phyloP scores from a whole-genome alignment of 2,113 vertebrate species.

The Daphoenositta chrysoptera region DNA sequence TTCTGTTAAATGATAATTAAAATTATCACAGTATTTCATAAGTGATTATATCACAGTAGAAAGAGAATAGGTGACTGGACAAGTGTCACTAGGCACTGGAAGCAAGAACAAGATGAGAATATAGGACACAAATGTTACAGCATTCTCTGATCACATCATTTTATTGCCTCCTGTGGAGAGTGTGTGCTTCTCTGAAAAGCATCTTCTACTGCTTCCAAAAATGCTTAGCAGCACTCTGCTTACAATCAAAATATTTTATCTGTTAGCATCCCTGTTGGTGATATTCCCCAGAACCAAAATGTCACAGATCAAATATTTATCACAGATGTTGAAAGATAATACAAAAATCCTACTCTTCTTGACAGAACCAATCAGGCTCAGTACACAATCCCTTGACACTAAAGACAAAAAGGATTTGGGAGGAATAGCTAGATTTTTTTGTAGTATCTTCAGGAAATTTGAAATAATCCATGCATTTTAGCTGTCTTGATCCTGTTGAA shows the following conservation, averaged over 20 bases:
- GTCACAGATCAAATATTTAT: slow-evolving; percentile 65
- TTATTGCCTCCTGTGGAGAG: background rate
- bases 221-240: background rate
- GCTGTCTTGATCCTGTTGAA: background rate
- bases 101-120: background rate
- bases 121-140: background rate
- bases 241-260: background rate
- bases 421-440: background rate
- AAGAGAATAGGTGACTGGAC: background rate
- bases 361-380: background rate
- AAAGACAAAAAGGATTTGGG: background rate
- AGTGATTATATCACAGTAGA: background rate
- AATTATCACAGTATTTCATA: background rate
- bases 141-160: background rate
- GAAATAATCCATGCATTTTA: background rate
- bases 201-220: background rate
- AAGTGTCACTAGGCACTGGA: background rate
- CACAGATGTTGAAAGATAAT: slow-evolving; percentile 55
- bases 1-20: background rate
- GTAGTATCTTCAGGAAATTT: background rate
- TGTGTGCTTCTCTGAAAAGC: background rate
- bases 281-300: background rate
- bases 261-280: background rate
- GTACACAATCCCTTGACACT: background rate
- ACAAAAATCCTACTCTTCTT: slow-evolving; percentile 17